A percentile compares a stretch with the other conserved stretches of the same genome.
These are phyloP conservation scores for Podiceps cristatus DNA, from an alignment of 2,113 vertebrate species.

Conservation along the genomic window DNA sequence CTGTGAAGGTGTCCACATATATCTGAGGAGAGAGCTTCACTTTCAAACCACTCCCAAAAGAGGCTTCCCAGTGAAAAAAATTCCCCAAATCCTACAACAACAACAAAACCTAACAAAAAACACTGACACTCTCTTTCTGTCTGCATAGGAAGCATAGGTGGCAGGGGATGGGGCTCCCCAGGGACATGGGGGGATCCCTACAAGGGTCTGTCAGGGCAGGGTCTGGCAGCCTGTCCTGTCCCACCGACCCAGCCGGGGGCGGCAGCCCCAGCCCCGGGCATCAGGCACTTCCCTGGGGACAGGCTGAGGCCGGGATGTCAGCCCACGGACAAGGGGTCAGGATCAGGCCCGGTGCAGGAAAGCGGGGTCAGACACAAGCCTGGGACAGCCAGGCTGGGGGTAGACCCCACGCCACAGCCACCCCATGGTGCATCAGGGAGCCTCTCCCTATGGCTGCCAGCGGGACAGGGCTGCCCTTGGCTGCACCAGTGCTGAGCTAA, in stretches of 20 bases:
- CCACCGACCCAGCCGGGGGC: too few species aligned
- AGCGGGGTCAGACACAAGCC: rapidly evolving
- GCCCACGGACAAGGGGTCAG: too few species aligned
- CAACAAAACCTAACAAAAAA: too few species aligned
- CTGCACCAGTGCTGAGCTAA: too few species aligned
- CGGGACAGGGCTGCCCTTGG: too few species aligned
- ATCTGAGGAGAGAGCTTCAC: rapidly evolving
- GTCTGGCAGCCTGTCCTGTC: neutral
- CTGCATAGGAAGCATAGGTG: neutral
- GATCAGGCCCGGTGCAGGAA: neutral
- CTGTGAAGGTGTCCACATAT: rapidly evolving
- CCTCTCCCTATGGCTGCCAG: too few species aligned
- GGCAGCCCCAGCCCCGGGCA: neutral
- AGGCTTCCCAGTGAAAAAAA: too few species aligned
- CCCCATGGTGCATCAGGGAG: too few species aligned
- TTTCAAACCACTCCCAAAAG: neutral
- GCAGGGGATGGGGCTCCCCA: neutral
- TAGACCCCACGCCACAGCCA: too few species aligned
- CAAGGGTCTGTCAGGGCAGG: neutral
- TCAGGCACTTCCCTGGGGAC: neutral
- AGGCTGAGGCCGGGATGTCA: rapidly evolving
- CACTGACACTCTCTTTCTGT: neutral
- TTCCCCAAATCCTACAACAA: too few species aligned
- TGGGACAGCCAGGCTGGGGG: too few species aligned
- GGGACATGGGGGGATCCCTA: rapidly evolving